Base-by-base conservation (phyloP, 1,140 invertebrate species). In the Zaprionus tsacasi region DNA sequence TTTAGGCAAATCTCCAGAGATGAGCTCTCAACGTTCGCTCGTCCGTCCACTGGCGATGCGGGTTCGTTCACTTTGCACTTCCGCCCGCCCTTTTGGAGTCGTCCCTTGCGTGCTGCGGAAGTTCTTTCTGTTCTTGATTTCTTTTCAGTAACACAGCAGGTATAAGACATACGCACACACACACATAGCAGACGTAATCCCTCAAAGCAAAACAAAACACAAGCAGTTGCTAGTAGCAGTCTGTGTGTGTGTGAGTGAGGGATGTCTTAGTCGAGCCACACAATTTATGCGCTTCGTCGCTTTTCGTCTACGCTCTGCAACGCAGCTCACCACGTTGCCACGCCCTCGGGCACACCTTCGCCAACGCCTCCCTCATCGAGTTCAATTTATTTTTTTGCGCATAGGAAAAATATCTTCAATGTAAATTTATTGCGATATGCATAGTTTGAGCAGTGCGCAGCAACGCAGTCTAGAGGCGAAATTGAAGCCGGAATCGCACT, bases 201-300 rank as follows among this genome's bases (percentile, higher is more conserved):
- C 83, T 88, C 83, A 83, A 89, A 88, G 85, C 80, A 64, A 77
- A 88, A 82, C 76, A 80, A 66, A 88, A 78, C 80, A 73, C 60
- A 75, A 71, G 79, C 79, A 74, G 69, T 85, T 54, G 40, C 38
- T 52, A 57, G 7, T 70, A 64, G 50, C 35, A 50, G 59, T 35
- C 36, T 68, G 17, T 55, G 17, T 55, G 36, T 60, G 52, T 56
- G 68, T 55, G 36, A 27, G 64, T 61, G 66, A 60, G 36, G 36
- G 61, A 70, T 76, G 69, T 60, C 69, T 76, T 50, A 74, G 70
- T 69, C 45, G 61, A 72, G 80, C 60, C 75, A 79, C 76, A 76
- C 81, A 89, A 89, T 89, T 90, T 89, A 89, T 89, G 81, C 85
- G 83, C 85, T 74, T 89, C 83, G 85, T 81, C 83, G 83, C 83